phyloP scores from a whole-genome alignment of 2,888 invertebrate genomes.

The Limnephilus marmoratus region DNA sequence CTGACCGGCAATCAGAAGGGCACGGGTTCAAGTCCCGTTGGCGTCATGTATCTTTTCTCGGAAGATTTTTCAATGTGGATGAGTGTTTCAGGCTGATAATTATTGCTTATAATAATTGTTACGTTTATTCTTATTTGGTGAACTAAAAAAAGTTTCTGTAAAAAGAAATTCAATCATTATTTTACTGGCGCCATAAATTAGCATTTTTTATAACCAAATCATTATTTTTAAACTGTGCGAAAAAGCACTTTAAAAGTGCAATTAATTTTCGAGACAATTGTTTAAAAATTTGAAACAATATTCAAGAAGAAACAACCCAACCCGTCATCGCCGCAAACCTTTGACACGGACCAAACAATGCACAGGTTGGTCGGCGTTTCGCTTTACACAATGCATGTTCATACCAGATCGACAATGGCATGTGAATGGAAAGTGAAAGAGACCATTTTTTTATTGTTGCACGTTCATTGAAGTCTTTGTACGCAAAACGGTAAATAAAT shows the following conservation, averaged over 20 bases:
- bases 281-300: background rate
- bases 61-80: too few relatives aligned
- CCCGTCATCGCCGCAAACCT: constrained; percentile 18
- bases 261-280: background rate
- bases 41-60: too few relatives aligned
- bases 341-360: constrained; percentile 46
- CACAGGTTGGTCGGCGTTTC: constrained; percentile 29
- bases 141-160: too few relatives aligned
- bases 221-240: background rate
- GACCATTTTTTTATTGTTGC: constrained; percentile 45
- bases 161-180: too few relatives aligned
- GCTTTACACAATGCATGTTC: constrained; percentile 58
- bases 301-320: background rate
- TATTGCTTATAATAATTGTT: too few relatives aligned
- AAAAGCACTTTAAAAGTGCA: background rate
- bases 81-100: too few relatives aligned
- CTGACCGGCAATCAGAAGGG: too few relatives aligned
- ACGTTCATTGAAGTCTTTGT: constrained; percentile 52
- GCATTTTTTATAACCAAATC: background rate
- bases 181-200: background rate
- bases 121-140: too few relatives aligned
- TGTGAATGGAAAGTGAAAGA: constrained; percentile 65
- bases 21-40: too few relatives aligned
- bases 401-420: constrained; percentile 59
- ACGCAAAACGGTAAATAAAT: constrained; percentile 49